A percentile compares a stretch with the other conserved stretches of the same genome.
These are phyloP conservation scores for Hermetia illucens DNA, from an alignment of 1,140 invertebrate species.

Conservation along the genomic window DNA sequence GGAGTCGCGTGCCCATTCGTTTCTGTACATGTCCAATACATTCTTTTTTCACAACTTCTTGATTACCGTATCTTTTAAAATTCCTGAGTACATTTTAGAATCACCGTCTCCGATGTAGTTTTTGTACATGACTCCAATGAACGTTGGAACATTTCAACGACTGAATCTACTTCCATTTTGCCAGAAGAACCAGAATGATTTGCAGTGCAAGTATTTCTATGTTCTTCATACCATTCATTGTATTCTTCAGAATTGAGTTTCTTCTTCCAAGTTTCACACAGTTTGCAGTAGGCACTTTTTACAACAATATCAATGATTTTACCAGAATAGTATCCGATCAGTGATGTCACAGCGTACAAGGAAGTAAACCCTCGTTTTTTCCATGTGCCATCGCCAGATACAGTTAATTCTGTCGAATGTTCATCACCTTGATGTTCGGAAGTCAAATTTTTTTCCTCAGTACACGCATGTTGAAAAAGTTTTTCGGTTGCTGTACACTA, in stretches of 20 bases:
- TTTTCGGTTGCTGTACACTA: too few relatives aligned
- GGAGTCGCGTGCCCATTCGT: constrained; percentile 14
- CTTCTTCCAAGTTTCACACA: constrained; percentile 3
- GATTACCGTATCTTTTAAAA: constrained; percentile 11
- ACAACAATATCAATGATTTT: constrained; percentile 9
- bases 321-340: constrained; percentile 10
- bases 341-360: constrained; percentile 9
- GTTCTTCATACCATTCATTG: background rate
- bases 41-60: constrained; percentile 4
- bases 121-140: constrained; percentile 10
- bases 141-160: constrained; percentile 14
- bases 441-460: constrained; percentile 2
- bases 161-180: constrained; percentile 15
- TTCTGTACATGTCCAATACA: constrained; percentile 12
- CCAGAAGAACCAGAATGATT: constrained; percentile 14
- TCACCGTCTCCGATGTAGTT: constrained; percentile 16
- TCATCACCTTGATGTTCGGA: constrained; percentile 4
- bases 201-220: constrained; percentile 9
- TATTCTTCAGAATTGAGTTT: background rate
- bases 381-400: constrained; percentile 12
- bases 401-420: constrained; percentile 5
- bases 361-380: constrained; percentile 12
- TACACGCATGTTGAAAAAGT: constrained; percentile 1
- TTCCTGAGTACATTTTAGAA: constrained; percentile 11
- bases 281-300: constrained; percentile 3